Conservation (phyloP, 2,113 vertebrate species). For the Chamaetylas fuelleborni region DNA sequence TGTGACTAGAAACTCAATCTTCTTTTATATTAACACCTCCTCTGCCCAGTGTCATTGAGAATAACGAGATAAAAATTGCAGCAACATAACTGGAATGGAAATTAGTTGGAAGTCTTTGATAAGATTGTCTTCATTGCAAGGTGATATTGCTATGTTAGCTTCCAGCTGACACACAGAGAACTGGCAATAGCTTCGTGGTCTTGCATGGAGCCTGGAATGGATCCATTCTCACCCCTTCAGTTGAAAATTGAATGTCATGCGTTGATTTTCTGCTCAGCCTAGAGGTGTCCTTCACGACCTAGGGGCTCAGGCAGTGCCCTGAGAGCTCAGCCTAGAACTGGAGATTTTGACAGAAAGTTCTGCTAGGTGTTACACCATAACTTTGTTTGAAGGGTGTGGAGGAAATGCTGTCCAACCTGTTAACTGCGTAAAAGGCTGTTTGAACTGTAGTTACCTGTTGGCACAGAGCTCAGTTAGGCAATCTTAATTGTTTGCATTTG, state of each 20-base stretch:
- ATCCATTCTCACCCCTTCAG: background rate
- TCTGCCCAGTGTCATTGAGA: background rate
- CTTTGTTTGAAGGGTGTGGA: slow-evolving; percentile 54
- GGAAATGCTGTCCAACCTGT: slow-evolving; percentile 27
- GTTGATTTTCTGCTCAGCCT: background rate
- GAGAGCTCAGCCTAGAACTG: background rate
- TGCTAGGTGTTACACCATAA: slow-evolving; percentile 20
- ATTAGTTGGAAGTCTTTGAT: background rate
- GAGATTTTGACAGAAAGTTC: slow-evolving; percentile 28
- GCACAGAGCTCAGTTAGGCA: slow-evolving; percentile 48
- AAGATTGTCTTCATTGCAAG: background rate
- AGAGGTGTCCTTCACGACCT: background rate
- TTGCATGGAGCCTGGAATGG: background rate
- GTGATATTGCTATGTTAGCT: background rate
- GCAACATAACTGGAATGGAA: background rate
- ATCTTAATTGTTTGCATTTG: slow-evolving; percentile 61
- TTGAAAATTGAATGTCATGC: background rate
- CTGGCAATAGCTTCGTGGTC: background rate
- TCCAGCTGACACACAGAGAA: background rate
- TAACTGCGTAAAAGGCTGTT: slow-evolving; percentile 43
- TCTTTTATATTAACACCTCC: background rate
- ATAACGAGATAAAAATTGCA: slow-evolving; percentile 21
- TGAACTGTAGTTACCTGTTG: slow-evolving; percentile 59
- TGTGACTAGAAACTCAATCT: background rate
- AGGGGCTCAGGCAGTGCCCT: background rate